Percentiles rank a stretch among this genome's conserved stretches.
Evolutionary conservation across 1,140 invertebrate species (phyloP).

Genomic region (Radopholus similis): DNA sequence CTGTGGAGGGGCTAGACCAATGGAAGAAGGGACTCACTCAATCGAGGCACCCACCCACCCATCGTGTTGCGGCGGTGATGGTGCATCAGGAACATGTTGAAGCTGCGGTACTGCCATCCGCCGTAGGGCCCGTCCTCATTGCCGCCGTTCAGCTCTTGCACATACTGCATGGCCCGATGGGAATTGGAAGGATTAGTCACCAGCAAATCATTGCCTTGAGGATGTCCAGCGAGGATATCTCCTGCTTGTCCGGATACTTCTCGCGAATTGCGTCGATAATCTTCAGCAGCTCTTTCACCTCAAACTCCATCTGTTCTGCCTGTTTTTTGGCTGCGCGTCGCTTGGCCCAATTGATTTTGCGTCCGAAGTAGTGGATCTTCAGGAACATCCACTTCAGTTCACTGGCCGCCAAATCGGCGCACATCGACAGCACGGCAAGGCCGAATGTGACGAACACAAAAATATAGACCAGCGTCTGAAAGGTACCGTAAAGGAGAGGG

Average conservation of each 20-base stretch:
- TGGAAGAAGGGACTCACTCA: not conserved
- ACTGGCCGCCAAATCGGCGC: slow-evolving; percentile 53
- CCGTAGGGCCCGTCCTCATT: slow-evolving; percentile 13
- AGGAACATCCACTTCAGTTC: slow-evolving; percentile 57
- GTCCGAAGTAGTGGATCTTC: slow-evolving; percentile 58
- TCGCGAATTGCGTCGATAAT: slow-evolving; percentile 55
- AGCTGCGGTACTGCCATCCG: slow-evolving; percentile 23
- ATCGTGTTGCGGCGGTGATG: slow-evolving; percentile 54
- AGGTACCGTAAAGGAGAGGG: too few relatives aligned
- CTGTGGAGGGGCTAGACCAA: too few relatives aligned
- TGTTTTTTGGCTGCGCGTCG: slow-evolving; percentile 35
- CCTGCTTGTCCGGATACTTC: slow-evolving; percentile 56
- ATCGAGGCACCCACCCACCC: not conserved
- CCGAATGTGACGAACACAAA: slow-evolving; percentile 58
- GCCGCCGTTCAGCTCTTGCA: slow-evolving; percentile 48
- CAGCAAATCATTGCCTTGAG: slow-evolving; percentile 45
- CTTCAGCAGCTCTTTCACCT: slow-evolving; percentile 57
- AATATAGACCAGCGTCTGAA: slow-evolving; percentile 57
- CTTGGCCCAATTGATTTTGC: slow-evolving; percentile 59
- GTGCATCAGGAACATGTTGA: slow-evolving; percentile 41
- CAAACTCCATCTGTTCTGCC: slow-evolving; percentile 47
- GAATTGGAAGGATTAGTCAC: slow-evolving; percentile 1
- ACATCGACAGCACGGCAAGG: slow-evolving; percentile 59
- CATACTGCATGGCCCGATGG: too few relatives aligned
- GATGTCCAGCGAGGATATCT: slow-evolving; percentile 57